A percentile compares a stretch with the other conserved stretches of the same genome.
Conservation (phyloP, 2,113 vertebrate genomes). For the Macquaria ambigua region DNA sequence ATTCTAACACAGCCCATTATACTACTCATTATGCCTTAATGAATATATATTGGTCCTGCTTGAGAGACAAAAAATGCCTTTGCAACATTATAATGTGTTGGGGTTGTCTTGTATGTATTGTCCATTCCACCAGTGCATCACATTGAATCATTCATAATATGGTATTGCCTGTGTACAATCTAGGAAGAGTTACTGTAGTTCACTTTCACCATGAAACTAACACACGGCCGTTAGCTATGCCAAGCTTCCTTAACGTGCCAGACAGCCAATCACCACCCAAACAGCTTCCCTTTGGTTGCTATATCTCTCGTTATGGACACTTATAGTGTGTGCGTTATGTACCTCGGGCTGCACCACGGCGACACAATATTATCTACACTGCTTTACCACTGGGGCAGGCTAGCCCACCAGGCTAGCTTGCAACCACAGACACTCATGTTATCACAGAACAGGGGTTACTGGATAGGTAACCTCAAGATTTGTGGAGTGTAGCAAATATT, state of each 20-base stretch:
- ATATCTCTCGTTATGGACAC: not conserved
- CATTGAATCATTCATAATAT: not conserved
- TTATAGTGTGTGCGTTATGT: not conserved
- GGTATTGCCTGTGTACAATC: not conserved
- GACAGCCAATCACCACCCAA: not conserved
- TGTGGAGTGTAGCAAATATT: not conserved
- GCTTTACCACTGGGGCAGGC: not conserved
- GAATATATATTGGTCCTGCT: not conserved
- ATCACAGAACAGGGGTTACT: not conserved
- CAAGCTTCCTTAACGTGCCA: not conserved
- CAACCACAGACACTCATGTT: not conserved
- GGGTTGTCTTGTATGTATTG: too few relatives aligned
- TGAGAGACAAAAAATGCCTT: not conserved
- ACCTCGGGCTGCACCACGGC: too few relatives aligned
- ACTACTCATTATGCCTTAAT: not conserved
- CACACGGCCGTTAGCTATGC: not conserved
- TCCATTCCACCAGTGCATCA: not conserved
- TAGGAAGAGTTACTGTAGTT: not conserved
- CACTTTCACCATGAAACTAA: not conserved
- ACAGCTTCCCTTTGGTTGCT: not conserved
- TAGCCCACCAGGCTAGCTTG: not conserved
- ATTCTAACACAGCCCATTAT: slow-evolving; percentile 11
- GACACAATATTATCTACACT: not conserved
- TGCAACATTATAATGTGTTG: not conserved
- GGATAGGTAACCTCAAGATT: not conserved